Base-by-base conservation (phyloP, 2,888 invertebrate genomes). In the Temnothorax unifasciatus region DNA sequence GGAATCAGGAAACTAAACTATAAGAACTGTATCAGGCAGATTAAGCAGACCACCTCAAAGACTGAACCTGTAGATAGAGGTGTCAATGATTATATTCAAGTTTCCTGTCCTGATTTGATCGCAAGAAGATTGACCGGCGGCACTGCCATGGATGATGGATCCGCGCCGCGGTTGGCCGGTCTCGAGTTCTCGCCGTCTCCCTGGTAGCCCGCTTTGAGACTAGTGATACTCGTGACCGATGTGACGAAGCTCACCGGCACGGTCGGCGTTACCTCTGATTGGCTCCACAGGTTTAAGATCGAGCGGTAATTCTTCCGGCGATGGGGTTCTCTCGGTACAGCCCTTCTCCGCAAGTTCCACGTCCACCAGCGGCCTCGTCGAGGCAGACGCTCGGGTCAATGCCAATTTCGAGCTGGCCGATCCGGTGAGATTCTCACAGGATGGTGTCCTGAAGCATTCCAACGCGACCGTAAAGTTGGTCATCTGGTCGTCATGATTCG, bases 191-290 rank as follows among this genome's bases (percentile, higher is more conserved):
- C 98, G 6, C 98, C 98, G 95, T 98, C 98, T 13, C 98, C 98
- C 95, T 98, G 98, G 95, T 98, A 99, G 61, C 99, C 99, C n/a
- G 97, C 97, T 95, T 99, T 99, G 89, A 98, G 96, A 95, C 98
- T 99, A 44, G 98, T 98, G 86, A 98, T 98, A 93, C 98, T 98
- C n/a, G 98, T 98, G 25, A 98, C 97, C 92, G 98, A 98, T 2
- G 98, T 98, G 29, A 98, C 97, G 92, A 98, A 98, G 94, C 97
- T 97, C 90, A 91, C 87, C 2, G 94, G 93, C 71, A 92, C 96
- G 34, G 96, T 25, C 25, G 25, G 25, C 81, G 11, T 79, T 85
- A n/a, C 64, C 76, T 8, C 91, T 69, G 47, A 81, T 86, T 3
- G 89, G 84, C 21, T 91, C 90, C 29, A 91, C 91, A 15, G 94